phyloP scores from a whole-genome alignment of 2,888 invertebrate species.

The Hydroisotoma schaefferi region DNA sequence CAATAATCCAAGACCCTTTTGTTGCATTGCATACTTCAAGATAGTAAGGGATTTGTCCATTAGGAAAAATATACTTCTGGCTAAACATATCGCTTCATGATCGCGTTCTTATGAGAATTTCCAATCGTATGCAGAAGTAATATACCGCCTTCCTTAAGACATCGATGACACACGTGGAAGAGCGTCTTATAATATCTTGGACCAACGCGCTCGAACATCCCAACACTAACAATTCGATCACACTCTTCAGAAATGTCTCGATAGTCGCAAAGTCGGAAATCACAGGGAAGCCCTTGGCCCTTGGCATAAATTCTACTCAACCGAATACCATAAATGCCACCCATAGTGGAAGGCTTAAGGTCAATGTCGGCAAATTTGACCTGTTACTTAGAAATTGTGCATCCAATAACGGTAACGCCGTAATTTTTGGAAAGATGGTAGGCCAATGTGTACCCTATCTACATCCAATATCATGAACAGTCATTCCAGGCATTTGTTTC shows the following conservation, averaged over 20 bases:
- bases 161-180: constrained; percentile 26
- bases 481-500: constrained; percentile 34
- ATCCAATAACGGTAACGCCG: constrained; percentile 28
- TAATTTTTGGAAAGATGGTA: constrained; percentile 30
- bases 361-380: constrained; percentile 19
- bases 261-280: constrained; percentile 32
- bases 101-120: constrained; percentile 14
- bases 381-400: constrained; percentile 27
- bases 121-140: constrained; percentile 39
- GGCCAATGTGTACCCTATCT: constrained; percentile 34
- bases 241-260: constrained; percentile 34
- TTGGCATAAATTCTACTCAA: no score
- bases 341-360: no score
- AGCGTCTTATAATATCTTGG: constrained; percentile 25
- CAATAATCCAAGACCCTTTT: not conserved
- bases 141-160: constrained; percentile 36
- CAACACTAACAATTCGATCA: constrained; percentile 32
- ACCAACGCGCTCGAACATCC: constrained; percentile 37
- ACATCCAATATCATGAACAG: constrained; percentile 31
- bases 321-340: no score
- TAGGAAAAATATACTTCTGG: constrained; percentile 26
- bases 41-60: constrained; percentile 15
- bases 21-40: constrained; percentile 3
- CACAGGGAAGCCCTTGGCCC: constrained; percentile 21
- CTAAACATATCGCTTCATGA: constrained; percentile 16